Evolutionary conservation across 2,113 vertebrate genomes (phyloP).

Genomic region (Pterophyllum scalare): DNA sequence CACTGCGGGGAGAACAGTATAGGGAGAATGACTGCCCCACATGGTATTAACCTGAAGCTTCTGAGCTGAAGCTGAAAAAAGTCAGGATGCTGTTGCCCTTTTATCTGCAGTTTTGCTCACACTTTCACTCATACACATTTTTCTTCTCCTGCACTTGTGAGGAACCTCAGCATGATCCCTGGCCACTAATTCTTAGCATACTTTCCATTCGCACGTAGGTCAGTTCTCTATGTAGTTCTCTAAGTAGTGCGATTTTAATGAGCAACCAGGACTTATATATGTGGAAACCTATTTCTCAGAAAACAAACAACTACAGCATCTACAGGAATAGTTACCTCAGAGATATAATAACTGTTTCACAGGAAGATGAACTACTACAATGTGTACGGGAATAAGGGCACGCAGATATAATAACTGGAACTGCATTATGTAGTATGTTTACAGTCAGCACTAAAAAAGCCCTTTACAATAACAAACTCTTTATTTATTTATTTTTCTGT

Average conservation of each 20-base stretch:
- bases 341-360: constrained; percentile 2
- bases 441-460: too few relatives aligned
- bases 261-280: not conserved
- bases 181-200: not conserved
- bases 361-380: constrained; percentile 1
- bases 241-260: constrained; percentile 20
- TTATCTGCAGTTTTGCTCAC: constrained; percentile 36
- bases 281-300: not conserved
- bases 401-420: too few relatives aligned
- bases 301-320: not conserved
- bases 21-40: constrained; percentile 57
- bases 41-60: constrained; percentile 58
- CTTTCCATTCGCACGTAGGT: not conserved
- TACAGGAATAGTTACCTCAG: not conserved
- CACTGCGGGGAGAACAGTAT: constrained; percentile 28
- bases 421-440: too few relatives aligned
- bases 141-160: constrained; percentile 24
- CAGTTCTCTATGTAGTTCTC: not conserved
- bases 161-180: constrained; percentile 10
- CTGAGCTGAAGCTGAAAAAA: constrained; percentile 40
- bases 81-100: constrained; percentile 49
- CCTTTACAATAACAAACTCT: too few relatives aligned
- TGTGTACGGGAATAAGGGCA: not conserved
- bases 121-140: not conserved
- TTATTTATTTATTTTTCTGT: too few relatives aligned